Conservation (phyloP, 1,140 invertebrate species). For the Nilaparvata lugens region DNA sequence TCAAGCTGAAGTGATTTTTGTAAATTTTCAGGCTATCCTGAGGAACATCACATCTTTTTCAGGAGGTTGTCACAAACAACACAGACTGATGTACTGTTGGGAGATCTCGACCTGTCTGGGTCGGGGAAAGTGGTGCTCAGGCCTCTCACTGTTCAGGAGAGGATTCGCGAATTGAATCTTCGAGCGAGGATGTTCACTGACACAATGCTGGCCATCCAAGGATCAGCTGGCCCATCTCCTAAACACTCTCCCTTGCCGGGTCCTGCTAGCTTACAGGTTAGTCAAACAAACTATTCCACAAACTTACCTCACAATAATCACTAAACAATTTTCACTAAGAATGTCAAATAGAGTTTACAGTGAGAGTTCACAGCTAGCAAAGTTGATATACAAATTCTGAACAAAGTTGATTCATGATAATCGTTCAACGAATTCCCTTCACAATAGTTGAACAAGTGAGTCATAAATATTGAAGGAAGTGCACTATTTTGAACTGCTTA, state of each 20-base stretch:
- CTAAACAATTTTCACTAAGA: too few relatives aligned
- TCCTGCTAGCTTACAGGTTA: conserved; percentile 38
- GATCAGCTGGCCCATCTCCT: conserved; percentile 28
- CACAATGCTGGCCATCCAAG: conserved; percentile 41
- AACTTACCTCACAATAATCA: too few relatives aligned
- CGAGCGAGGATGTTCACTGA: conserved; percentile 43
- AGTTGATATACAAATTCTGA: too few relatives aligned
- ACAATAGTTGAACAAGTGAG: too few relatives aligned
- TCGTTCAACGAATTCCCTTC: too few relatives aligned
- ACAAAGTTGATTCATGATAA: too few relatives aligned
- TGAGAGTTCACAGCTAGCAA: too few relatives aligned
- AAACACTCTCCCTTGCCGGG: conserved; percentile 31
- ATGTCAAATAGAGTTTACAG: neutral
- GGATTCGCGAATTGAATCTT: conserved; percentile 43
- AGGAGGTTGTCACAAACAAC: conserved; percentile 42
- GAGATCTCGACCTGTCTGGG: conserved; percentile 36
- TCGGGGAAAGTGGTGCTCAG: conserved; percentile 35
- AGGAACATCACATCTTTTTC: conserved; percentile 37
- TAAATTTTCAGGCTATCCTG: conserved; percentile 30
- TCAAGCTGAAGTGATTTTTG: neutral
- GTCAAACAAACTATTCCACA: too few relatives aligned
- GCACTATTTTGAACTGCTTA: too few relatives aligned
- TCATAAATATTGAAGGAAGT: too few relatives aligned
- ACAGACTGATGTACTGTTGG: conserved; percentile 41
- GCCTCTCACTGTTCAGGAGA: conserved; percentile 40